A percentile compares a stretch with the other conserved stretches of the same genome.
Conservation (phyloP, 2,113 vertebrate species). For the Actenoides lindsayi region DNA sequence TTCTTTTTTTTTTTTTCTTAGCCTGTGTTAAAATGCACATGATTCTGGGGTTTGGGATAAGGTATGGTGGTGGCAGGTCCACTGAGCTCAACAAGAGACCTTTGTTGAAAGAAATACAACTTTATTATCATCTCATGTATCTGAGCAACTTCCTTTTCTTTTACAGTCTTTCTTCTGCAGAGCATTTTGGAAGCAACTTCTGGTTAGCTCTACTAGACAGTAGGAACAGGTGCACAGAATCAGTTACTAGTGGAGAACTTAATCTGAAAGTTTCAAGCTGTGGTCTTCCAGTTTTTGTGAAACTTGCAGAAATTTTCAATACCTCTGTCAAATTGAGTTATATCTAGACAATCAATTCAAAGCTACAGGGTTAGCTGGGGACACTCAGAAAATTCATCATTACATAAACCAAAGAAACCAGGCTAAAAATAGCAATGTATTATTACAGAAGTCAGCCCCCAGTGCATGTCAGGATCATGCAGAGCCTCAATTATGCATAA, state of each 20-base stretch:
- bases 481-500: slow-evolving; percentile 30
- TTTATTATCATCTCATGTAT: not conserved
- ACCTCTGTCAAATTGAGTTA: not conserved
- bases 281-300: not conserved
- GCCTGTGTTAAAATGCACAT: not conserved
- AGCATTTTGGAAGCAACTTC: not conserved
- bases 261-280: not conserved
- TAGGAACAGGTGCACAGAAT: not conserved
- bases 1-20: not conserved
- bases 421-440: slow-evolving; percentile 26
- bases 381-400: slow-evolving; percentile 49
- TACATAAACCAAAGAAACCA: slow-evolving; percentile 29
- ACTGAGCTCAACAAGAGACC: not conserved
- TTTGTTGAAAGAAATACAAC: not conserved
- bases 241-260: not conserved
- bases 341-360: not conserved
- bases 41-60: not conserved
- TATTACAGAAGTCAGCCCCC: not conserved
- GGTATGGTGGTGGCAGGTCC: rapidly evolving
- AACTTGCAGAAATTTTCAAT: not conserved
- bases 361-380: not conserved
- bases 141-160: not conserved
- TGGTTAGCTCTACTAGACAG: not conserved
- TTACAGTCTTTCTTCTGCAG: not conserved
- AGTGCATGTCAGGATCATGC: slow-evolving; percentile 11